Evolutionary conservation across 2,797 vertebrate genomes (phyloP), one percentile per base, ranked within the genome.

Genomic region (Falco concolor): DNA sequence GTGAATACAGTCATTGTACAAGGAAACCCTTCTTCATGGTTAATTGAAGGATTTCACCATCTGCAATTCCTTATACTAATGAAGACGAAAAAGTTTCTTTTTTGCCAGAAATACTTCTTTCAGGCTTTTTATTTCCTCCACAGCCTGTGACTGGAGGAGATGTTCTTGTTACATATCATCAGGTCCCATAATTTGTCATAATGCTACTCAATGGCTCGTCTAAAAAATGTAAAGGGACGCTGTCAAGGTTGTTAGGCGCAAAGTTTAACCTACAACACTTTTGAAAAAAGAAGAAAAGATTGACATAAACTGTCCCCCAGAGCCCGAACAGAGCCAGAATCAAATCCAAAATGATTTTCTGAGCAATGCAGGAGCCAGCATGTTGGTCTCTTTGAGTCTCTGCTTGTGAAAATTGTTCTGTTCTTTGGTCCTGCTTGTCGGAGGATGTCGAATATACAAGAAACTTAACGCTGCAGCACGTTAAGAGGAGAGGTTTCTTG

Each of bases 101-200:
- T 57, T 69, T 49, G 1, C 64, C 90, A 64, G 81, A 89, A 96
- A 49, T 82, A 54, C 8, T 92, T 94, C 94, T 77, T 92, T 30
- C 47, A 36, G 67, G 64, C 70, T 60, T 94, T 96, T 95, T 94
- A 88, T 96, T 91, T 97, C 93, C 45, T 81, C 72, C 90, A 42
- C 38, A 68, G 69, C 65, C 81, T 85, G 64, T 19, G 18, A 53
- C 92, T 97, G 83, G 69, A 36, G 76, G 49, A 95, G 88, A 77
- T 79, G 76, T 92, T 96, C 95, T 68, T 84, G 78, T 95, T 92
- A 78, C 88, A 47, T 94, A 65, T 59, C 95, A 94, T 90, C 92
- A 78, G 85, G 77, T 75, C 84, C 95, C 94, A 54, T 95, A 93
- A 95, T 95, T 96, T 95, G 73, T 95, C 95, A 72, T 95, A 94